Percentiles rank a stretch among this genome's conserved stretches.
phyloP scores from a whole-genome alignment of 2,113 vertebrate species.

The Sialia sialis region DNA sequence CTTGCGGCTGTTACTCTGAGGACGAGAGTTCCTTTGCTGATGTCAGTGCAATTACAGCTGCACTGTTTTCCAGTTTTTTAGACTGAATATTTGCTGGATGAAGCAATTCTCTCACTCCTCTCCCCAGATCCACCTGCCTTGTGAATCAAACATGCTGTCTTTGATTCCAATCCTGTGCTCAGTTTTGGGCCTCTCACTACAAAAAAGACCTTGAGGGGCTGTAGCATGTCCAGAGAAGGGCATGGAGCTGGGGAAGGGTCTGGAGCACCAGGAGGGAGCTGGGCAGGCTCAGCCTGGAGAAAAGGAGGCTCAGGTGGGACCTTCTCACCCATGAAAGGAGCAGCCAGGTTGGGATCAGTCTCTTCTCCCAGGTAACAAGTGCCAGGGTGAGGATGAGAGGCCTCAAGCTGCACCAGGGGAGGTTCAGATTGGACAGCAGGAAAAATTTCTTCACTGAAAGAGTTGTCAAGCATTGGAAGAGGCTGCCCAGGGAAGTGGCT shows the following conservation, averaged over 20 bases:
- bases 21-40: neutral
- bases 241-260: neutral
- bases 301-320: neutral
- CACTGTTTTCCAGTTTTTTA: neutral
- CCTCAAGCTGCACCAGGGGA: neutral
- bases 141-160: neutral
- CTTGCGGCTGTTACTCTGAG: neutral
- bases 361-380: neutral
- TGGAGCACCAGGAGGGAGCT: neutral
- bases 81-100: conserved; percentile 1
- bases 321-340: neutral
- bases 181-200: neutral
- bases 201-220: neutral
- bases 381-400: neutral
- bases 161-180: neutral
- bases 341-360: neutral
- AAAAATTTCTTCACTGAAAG: neutral
- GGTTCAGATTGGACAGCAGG: neutral
- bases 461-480: neutral
- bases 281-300: neutral
- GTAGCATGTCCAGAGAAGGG: neutral
- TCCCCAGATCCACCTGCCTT: neutral
- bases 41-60: conserved; percentile 14
- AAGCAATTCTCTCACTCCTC: neutral
- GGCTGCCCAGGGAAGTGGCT: neutral